Conservation (phyloP, 2,113 vertebrate species). For the Canis aureus region DNA sequence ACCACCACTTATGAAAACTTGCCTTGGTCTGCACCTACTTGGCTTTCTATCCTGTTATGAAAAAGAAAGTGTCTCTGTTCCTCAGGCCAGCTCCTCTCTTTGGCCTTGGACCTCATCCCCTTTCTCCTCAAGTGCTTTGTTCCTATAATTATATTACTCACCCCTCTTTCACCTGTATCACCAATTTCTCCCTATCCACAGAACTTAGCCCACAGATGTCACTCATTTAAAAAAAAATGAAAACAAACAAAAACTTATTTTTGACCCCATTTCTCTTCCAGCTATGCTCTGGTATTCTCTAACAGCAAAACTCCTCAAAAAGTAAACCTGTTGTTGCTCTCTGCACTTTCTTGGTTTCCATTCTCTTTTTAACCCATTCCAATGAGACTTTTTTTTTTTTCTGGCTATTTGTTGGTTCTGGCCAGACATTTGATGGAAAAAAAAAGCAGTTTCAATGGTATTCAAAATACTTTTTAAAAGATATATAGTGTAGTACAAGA, state of each 20-base stretch:
- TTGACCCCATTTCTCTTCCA: neutral
- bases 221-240: neutral
- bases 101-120: no score
- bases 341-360: neutral
- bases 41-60: neutral
- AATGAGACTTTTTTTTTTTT: neutral
- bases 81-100: neutral
- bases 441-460: conserved; percentile 83
- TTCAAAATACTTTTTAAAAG: conserved; percentile 87
- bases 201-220: neutral
- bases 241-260: neutral
- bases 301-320: neutral
- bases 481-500: conserved; percentile 82
- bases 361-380: neutral
- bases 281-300: neutral
- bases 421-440: conserved; percentile 80
- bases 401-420: conserved; percentile 7
- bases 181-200: neutral
- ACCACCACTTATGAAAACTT: neutral
- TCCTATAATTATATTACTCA: neutral
- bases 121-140: neutral
- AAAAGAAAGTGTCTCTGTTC: neutral
- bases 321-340: neutral
- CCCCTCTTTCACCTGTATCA: neutral
- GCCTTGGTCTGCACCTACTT: neutral